phyloP scores from a whole-genome alignment of 2,797 vertebrate species.

The Eulemur rubriventer region DNA sequence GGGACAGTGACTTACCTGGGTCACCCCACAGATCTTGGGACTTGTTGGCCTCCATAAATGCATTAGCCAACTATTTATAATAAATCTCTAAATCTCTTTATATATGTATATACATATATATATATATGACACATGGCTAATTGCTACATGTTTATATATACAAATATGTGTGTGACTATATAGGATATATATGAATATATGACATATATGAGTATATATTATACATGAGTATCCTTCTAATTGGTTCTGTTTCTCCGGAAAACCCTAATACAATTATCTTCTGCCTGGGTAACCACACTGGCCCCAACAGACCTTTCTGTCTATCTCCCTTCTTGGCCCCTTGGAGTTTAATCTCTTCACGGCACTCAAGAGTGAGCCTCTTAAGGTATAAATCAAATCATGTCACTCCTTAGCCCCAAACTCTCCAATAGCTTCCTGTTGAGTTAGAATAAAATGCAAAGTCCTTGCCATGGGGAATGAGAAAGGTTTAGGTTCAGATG shows the following conservation, averaged over 20 bases:
- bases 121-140: background rate
- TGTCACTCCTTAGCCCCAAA: background rate
- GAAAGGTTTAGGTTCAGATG: background rate
- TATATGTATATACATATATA: background rate
- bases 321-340: no score
- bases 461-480: background rate
- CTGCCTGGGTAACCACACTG: background rate
- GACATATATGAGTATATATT: background rate
- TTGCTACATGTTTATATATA: background rate
- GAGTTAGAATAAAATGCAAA: background rate
- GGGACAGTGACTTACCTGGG: background rate
- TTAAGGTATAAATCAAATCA: background rate
- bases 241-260: background rate
- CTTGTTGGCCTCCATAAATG: no score
- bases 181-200: background rate
- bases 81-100: background rate
- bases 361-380: background rate
- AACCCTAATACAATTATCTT: background rate
- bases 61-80: background rate
- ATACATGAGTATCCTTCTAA: background rate
- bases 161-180: no score
- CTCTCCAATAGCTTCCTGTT: background rate
- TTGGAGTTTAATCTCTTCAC: no score
- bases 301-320: background rate
- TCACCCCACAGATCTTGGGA: background rate